Percentiles rank a stretch among this genome's conserved stretches.
These are phyloP conservation scores for Orchestia grillus DNA, from an alignment of 1,140 invertebrate species.

Conservation along the genomic window DNA sequence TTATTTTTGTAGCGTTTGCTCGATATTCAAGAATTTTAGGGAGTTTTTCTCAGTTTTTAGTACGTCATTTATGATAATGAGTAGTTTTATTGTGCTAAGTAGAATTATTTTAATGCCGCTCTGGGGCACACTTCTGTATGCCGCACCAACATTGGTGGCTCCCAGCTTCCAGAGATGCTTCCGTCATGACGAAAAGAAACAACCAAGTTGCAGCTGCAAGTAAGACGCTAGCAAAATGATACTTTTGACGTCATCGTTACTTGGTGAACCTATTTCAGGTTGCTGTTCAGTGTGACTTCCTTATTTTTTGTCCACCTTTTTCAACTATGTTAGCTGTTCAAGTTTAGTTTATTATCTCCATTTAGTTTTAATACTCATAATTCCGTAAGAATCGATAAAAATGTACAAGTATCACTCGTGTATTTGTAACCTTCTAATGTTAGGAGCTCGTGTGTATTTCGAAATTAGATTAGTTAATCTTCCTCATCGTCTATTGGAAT, in stretches of 20 bases:
- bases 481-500: not conserved
- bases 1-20: not conserved
- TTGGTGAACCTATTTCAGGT: not conserved
- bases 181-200: not conserved
- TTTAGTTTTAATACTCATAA: not conserved
- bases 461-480: not conserved
- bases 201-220: not conserved
- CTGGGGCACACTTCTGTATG: not conserved
- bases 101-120: not conserved
- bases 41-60: constrained; percentile 4
- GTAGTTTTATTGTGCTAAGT: not conserved
- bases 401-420: not conserved
- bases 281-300: not conserved
- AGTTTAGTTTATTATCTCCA: not conserved
- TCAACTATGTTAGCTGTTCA: not conserved
- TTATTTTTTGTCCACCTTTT: not conserved
- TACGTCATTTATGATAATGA: not conserved
- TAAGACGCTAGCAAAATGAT: not conserved
- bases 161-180: not conserved
- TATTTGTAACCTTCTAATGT: not conserved
- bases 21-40: not conserved
- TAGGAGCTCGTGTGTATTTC: not conserved
- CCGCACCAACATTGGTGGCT: not conserved
- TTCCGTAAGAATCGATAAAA: not conserved
- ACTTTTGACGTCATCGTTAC: not conserved